These are phyloP conservation scores for Proterorhinus semilunaris DNA, from an alignment of 2,113 vertebrate genomes.

Conservation along the genomic window DNA sequence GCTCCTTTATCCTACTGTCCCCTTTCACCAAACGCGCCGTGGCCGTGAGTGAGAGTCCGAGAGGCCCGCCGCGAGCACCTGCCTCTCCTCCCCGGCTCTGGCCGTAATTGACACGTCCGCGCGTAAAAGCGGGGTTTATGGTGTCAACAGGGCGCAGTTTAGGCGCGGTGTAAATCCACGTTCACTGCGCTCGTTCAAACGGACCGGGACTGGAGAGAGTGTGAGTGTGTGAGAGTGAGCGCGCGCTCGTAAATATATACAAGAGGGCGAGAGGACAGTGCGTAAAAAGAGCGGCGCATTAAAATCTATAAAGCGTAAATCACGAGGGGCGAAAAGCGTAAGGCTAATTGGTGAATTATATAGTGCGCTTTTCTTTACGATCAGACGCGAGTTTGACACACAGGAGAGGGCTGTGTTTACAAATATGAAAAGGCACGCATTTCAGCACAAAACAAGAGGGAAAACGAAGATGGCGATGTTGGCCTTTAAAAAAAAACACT, in stretches of 20 bases:
- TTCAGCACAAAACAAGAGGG: no score
- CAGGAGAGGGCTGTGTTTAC: no score
- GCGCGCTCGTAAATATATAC: not conserved
- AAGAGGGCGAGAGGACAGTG: not conserved
- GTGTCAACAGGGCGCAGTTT: slow-evolving; percentile 13
- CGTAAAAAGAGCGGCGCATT: not conserved
- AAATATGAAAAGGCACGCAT: no score
- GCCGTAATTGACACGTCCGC: slow-evolving; percentile 19
- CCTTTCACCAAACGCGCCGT: not conserved
- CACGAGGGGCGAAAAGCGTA: not conserved
- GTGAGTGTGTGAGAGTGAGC: not conserved
- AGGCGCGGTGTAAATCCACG: slow-evolving; percentile 3
- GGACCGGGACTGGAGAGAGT: not conserved
- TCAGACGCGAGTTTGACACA: no score
- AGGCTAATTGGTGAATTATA: not conserved
- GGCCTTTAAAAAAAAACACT: no score
- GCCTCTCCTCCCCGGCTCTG: not conserved
- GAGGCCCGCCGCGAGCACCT: not conserved
- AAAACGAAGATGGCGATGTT: no score
- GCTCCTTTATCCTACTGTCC: not conserved
- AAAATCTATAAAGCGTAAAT: slow-evolving; percentile 3
- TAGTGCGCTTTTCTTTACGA: not conserved
- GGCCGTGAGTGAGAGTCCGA: not conserved
- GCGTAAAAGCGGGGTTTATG: slow-evolving; percentile 20
- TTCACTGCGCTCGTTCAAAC: not conserved